Evolutionary conservation across 2,888 invertebrate species (phyloP).

Genomic region (Formica aserva): DNA sequence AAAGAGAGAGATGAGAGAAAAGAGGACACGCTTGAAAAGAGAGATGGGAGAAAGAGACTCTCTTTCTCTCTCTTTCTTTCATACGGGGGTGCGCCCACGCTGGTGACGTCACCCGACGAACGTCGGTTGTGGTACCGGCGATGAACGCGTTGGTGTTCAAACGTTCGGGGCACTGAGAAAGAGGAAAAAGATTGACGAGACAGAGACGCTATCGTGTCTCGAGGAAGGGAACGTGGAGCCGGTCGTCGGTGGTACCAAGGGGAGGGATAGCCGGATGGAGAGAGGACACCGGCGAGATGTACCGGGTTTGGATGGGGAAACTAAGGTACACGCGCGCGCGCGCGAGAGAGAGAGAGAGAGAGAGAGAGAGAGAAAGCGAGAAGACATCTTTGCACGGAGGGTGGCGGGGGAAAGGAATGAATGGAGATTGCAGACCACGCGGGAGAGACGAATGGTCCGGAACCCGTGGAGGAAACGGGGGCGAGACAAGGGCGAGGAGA

Average conservation of each 20-base stretch:
- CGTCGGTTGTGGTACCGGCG: constrained; percentile 81
- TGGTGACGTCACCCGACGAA: constrained; percentile 84
- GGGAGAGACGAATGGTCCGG: constrained; percentile 77
- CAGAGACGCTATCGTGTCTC: constrained; percentile 55
- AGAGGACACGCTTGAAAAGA: constrained; percentile 38
- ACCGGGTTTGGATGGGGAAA: constrained; percentile 43
- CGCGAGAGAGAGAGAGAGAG: neutral
- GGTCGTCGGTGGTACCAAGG: constrained; percentile 48
- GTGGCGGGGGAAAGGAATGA: constrained; percentile 78
- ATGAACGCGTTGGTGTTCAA: constrained; percentile 74
- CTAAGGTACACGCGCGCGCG: neutral
- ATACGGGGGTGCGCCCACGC: constrained; percentile 85
- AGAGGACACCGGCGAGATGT: constrained; percentile 52
- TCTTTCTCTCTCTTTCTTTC: constrained; percentile 64
- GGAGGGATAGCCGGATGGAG: constrained; percentile 56
- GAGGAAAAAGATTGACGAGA: constrained; percentile 55
- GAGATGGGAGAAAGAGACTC: constrained; percentile 54
- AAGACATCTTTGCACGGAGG: constrained; percentile 47
- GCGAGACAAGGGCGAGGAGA: constrained; percentile 45
- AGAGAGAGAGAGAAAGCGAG: neutral
- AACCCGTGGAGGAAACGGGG: constrained; percentile 60
- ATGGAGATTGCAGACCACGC: constrained; percentile 82
- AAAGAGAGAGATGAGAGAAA: constrained; percentile 45
- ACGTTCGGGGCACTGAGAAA: constrained; percentile 61
- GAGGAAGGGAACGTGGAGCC: constrained; percentile 66